Conservation (phyloP, 2,888 invertebrate genomes). For the Therioaphis trifolii region DNA sequence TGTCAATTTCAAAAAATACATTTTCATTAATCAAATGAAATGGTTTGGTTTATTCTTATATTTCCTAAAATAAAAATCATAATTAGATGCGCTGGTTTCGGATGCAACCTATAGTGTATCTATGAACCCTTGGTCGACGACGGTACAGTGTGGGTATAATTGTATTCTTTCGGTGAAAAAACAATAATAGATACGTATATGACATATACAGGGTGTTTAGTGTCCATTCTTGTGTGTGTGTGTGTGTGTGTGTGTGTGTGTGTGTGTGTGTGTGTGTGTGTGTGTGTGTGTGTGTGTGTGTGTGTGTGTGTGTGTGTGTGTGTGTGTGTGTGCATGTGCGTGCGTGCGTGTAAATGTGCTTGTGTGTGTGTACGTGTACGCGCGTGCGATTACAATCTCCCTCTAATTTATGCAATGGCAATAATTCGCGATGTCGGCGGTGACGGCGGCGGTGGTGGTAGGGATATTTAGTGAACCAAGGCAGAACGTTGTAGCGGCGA, state of each 20-base stretch:
- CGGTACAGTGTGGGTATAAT: too few species aligned
- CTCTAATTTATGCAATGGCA: constrained; percentile 54
- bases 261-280: not conserved
- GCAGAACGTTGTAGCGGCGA: constrained; percentile 9
- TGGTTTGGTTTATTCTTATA: too few species aligned
- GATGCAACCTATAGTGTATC: too few species aligned
- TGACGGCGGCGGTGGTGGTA: constrained; percentile 21
- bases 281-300: not conserved
- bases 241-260: not conserved
- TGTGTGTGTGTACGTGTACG: not conserved
- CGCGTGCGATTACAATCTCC: constrained; percentile 51
- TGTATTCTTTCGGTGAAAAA: too few species aligned
- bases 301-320: not conserved
- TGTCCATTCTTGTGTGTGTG: not conserved
- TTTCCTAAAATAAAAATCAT: too few species aligned
- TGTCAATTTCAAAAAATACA: too few species aligned
- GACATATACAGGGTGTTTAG: too few species aligned
- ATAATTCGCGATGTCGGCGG: constrained; percentile 37
- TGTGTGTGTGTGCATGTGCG: not conserved
- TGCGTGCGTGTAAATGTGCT: not conserved
- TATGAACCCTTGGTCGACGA: too few species aligned
- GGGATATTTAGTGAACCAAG: constrained; percentile 51
- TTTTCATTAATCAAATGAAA: too few species aligned
- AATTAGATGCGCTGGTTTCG: too few species aligned
- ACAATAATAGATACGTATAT: too few species aligned